Percentiles rank a stretch among this genome's conserved stretches.
These are phyloP conservation scores for Hypocryptadius cinnamomeus DNA, from an alignment of 2,113 vertebrate genomes.

Conservation along the genomic window DNA sequence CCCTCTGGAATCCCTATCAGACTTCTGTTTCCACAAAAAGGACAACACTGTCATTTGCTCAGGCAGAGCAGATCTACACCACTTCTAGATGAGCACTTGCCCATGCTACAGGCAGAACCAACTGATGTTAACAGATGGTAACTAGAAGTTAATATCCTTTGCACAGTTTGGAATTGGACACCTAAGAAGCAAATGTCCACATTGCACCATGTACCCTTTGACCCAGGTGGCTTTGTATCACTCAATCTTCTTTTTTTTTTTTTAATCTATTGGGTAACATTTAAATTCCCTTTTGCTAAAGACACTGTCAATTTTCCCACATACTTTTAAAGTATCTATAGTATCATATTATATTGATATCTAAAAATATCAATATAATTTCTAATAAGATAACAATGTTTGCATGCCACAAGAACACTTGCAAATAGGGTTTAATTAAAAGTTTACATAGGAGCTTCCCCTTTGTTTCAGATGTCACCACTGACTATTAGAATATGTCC, in stretches of 20 bases:
- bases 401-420: neutral
- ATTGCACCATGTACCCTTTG: neutral
- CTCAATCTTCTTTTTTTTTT: neutral
- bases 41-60: neutral
- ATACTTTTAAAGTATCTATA: neutral
- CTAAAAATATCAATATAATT: too few relatives aligned
- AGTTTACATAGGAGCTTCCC: neutral
- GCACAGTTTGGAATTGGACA: neutral
- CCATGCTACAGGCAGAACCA: neutral
- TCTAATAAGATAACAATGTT: neutral
- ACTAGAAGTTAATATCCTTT: neutral
- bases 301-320: neutral
- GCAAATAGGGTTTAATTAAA: neutral
- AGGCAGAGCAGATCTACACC: neutral
- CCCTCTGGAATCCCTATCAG: neutral
- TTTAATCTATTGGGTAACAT: neutral
- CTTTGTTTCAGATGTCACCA: slow-evolving; percentile 4
- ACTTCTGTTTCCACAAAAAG: neutral
- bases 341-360: too few relatives aligned
- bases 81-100: neutral
- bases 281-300: neutral
- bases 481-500: neutral
- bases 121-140: neutral
- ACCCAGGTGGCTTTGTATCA: neutral
- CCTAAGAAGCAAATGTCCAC: neutral